Evolutionary conservation across 2,888 invertebrate species (phyloP), one percentile per base, ranked within the genome.

Genomic region (Xanthorhoe designata): DNA sequence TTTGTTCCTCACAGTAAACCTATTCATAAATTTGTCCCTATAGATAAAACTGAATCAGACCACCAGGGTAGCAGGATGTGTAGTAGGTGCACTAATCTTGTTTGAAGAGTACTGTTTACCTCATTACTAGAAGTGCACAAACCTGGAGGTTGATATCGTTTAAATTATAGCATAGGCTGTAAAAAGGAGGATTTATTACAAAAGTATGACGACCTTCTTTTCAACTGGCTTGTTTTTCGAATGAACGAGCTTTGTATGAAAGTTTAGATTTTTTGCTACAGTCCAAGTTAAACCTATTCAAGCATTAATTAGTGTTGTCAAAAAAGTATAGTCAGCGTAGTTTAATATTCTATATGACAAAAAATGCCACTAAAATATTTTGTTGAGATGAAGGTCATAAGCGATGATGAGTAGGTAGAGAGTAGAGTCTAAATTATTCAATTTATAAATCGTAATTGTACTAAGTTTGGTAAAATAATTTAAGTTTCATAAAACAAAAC

Each of bases 41-140:
- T 84, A 79, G 91, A 92, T 92, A 91, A 92, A 74, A 81, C 80
- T 29, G 75, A 80, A 87, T 90, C 82, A 89, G 91, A 80, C 92
- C 92, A 92, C 92, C 92, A 84, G 86, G 88, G 87, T 77, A 77
- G 90, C 92, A 92, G 92, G 92, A 92, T 89, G 91, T 86, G 75
- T 76, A 81, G 81, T 92, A 91, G 52, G 47, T 64, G 38, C 78
- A 82, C 80, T 91, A 92, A 92, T 92, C 91, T 88, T 88, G 86
- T 88, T 86, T 86, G 81, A 76, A 73, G 76, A 73, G 70, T 53
- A 57, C 56, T 83, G 79, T 84, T 84, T 86, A 76, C 80, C 81
- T 85, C 82, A 86, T 85, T 86, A 81, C 83, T 81, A 50, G 57
- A 29, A 32, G 58, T 57, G 32, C 51, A 51, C 62, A 51, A 61